These are phyloP conservation scores for Uloborus plumipes DNA, from an alignment of 2,888 invertebrate genomes.

Conservation along the genomic window DNA sequence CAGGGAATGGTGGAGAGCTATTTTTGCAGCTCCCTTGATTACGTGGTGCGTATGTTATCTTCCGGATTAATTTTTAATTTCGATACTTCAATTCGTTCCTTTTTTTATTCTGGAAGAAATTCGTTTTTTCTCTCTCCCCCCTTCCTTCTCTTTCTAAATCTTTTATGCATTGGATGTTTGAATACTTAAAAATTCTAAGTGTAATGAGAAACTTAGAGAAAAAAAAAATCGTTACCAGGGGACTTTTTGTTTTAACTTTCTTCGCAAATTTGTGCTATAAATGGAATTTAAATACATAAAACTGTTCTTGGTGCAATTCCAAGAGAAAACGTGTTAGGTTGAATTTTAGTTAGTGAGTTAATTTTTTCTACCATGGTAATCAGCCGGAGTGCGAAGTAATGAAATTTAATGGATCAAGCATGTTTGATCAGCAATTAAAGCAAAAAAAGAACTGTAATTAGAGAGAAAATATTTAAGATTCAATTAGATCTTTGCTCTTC, in stretches of 20 bases:
- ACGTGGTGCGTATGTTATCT: slow-evolving; percentile 49
- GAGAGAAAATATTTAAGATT: too few relatives aligned
- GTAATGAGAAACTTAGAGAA: background rate
- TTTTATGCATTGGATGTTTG: background rate
- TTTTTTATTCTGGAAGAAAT: background rate
- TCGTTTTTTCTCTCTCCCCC: background rate
- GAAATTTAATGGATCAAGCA: too few relatives aligned
- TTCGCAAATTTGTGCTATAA: slow-evolving; percentile 13
- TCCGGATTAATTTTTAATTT: slow-evolving; percentile 60
- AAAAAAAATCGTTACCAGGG: background rate
- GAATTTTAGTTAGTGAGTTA: too few relatives aligned
- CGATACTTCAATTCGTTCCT: slow-evolving; percentile 6
- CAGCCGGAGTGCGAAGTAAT: too few relatives aligned
- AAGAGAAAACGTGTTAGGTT: too few relatives aligned
- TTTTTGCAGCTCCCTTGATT: slow-evolving; percentile 60
- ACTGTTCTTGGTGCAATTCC: too few relatives aligned
- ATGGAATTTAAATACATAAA: slow-evolving; percentile 12
- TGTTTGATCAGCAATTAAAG: too few relatives aligned
- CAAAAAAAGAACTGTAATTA: too few relatives aligned
- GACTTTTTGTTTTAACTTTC: slow-evolving; percentile 1
- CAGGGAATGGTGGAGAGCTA: slow-evolving; percentile 20
- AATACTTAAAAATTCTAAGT: slow-evolving; percentile 18
- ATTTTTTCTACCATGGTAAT: too few relatives aligned
- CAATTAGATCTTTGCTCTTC: too few relatives aligned
- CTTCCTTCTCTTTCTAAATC: slow-evolving; percentile 9